Evolutionary conservation across 2,113 vertebrate genomes (phyloP).

Genomic region (Perca fluviatilis): DNA sequence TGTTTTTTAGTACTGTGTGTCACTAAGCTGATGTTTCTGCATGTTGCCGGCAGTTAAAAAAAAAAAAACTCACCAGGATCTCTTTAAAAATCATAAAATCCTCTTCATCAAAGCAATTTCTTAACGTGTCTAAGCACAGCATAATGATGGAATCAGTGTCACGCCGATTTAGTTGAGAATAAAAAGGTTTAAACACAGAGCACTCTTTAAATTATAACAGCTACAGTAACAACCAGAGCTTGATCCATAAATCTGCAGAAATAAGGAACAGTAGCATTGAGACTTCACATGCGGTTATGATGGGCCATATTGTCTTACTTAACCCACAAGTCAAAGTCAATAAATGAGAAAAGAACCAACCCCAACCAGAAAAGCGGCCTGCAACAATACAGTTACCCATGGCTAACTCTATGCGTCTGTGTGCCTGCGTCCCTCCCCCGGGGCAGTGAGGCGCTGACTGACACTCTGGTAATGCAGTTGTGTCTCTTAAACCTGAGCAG

Average conservation of each 20-base stretch:
- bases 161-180: conserved; percentile 1
- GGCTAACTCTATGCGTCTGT: neutral
- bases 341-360: conserved; percentile 64
- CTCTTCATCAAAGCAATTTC: neutral
- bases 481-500: conserved; percentile 53
- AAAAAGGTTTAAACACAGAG: conserved; percentile 15
- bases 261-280: conserved; percentile 60
- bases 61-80: neutral
- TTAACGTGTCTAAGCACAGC: neutral
- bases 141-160: conserved; percentile 10
- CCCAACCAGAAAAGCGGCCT: conserved; percentile 46
- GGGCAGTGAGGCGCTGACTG: conserved; percentile 64
- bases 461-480: conserved; percentile 64
- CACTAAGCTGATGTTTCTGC: neutral
- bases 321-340: conserved; percentile 73
- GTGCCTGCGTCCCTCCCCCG: conserved; percentile 5
- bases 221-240: conserved; percentile 9
- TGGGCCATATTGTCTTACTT: conserved; percentile 64
- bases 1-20: neutral
- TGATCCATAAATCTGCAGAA: conserved; percentile 57
- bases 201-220: conserved; percentile 13
- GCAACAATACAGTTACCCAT: conserved; percentile 36
- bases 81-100: neutral
- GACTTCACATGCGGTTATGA: conserved; percentile 67
- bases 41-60: neutral